phyloP scores from a whole-genome alignment of 1,140 invertebrate species.

The Choristoneura fumiferana region DNA sequence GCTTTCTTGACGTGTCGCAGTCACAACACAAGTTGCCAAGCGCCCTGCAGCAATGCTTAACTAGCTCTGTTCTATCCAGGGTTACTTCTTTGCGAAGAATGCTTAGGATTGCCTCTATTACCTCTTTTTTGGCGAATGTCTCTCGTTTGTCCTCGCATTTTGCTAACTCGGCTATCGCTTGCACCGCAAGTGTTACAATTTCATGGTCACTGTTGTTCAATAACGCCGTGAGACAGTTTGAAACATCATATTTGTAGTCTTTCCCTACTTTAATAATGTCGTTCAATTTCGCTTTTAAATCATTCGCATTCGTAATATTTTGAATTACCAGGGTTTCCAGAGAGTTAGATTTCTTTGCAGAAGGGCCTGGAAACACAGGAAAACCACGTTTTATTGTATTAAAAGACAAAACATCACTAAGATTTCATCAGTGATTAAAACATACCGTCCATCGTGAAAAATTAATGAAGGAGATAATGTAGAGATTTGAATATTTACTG shows the following conservation, averaged over 20 bases:
- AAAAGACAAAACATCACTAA: conserved; percentile 8
- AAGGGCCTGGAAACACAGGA: conserved; percentile 40
- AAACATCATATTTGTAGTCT: conserved; percentile 65
- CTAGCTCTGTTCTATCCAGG: conserved; percentile 75
- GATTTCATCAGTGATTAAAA: conserved; percentile 16
- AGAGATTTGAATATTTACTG: neutral
- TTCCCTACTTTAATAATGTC: conserved; percentile 61
- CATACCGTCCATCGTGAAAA: conserved; percentile 34
- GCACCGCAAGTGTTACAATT: conserved; percentile 71
- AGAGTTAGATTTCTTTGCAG: conserved; percentile 59
- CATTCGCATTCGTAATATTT: conserved; percentile 51
- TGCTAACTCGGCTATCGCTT: conserved; percentile 85
- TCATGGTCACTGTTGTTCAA: conserved; percentile 53
- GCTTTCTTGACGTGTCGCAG: conserved; percentile 85
- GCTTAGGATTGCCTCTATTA: conserved; percentile 80
- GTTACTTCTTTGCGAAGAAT: conserved; percentile 67
- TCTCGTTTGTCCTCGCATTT: conserved; percentile 84
- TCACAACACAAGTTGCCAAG: conserved; percentile 94
- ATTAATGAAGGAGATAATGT: conserved; percentile 1
- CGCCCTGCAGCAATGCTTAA: conserved; percentile 87
- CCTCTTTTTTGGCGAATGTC: conserved; percentile 80
- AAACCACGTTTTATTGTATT: conserved; percentile 18
- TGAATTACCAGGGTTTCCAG: conserved; percentile 59
- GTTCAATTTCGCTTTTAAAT: conserved; percentile 61
- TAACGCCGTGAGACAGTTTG: conserved; percentile 55